Conservation (phyloP, 2,888 invertebrate species). For the Tribolium freemani region DNA sequence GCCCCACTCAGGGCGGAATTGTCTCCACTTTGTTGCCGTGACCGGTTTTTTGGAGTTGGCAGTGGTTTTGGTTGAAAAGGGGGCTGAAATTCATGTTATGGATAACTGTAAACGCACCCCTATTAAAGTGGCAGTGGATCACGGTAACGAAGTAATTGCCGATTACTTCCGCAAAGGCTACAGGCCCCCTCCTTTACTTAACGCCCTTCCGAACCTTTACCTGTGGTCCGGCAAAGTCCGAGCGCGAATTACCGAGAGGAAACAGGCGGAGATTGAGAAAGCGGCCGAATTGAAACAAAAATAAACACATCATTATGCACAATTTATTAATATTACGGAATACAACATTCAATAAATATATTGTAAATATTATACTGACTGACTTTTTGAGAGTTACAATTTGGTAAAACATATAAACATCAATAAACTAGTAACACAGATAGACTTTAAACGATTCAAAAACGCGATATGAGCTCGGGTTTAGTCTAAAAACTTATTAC, state of each 20-base stretch:
- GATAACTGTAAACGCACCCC: constrained; percentile 12
- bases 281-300: neutral
- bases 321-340: constrained; percentile 35
- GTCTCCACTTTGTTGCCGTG: constrained; percentile 43
- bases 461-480: constrained; percentile 42
- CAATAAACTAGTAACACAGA: constrained; percentile 49
- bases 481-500: constrained; percentile 63
- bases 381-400: constrained; percentile 51
- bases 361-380: constrained; percentile 65
- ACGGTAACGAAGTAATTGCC: neutral
- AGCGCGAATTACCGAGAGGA: neutral
- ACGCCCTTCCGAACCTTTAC: neutral
- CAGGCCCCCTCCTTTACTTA: constrained; percentile 1
- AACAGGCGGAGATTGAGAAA: too few relatives aligned
- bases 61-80: constrained; percentile 28
- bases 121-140: constrained; percentile 10
- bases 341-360: constrained; percentile 44
- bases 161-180: constrained; percentile 14
- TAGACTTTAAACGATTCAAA: constrained; percentile 45
- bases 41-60: constrained; percentile 44
- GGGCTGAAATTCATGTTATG: constrained; percentile 17
- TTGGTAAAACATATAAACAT: constrained; percentile 55
- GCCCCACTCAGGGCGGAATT: constrained; percentile 31
- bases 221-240: neutral
- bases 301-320: constrained; percentile 37